Evolutionary conservation across 2,797 vertebrate species (phyloP).

Genomic region (Echiichthys vipera): DNA sequence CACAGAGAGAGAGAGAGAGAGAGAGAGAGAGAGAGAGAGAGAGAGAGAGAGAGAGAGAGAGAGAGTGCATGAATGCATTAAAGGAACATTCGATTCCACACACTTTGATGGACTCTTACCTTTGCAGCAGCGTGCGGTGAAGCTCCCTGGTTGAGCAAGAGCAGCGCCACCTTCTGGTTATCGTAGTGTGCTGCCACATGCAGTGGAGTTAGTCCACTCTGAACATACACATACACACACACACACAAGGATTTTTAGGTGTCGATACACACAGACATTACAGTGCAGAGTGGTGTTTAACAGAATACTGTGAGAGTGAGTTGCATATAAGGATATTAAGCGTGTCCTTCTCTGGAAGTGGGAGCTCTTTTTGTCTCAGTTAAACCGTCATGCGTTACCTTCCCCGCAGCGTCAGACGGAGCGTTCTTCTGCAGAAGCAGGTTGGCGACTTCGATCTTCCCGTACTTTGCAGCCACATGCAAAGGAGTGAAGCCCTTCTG

Average conservation of each 20-base stretch:
- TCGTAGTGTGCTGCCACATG: constrained; percentile 99
- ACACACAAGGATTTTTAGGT: constrained; percentile 43
- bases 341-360: no score
- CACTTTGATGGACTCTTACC: constrained; percentile 81
- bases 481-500: constrained; percentile 99
- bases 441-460: constrained; percentile 96
- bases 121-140: constrained; percentile 96
- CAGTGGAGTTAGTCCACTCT: constrained; percentile 99
- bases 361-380: neutral
- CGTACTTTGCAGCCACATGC: constrained; percentile 97
- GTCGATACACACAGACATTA: neutral
- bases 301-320: neutral
- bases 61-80: constrained; percentile 22
- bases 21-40: constrained; percentile 6
- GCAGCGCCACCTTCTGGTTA: constrained; percentile 99
- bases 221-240: constrained; percentile 78
- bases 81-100: constrained; percentile 18
- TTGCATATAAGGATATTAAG: neutral
- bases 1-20: constrained; percentile 4
- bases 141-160: constrained; percentile 97
- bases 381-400: constrained; percentile 81
- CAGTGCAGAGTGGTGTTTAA: neutral
- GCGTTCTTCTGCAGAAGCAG: constrained; percentile 95
- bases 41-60: constrained; percentile 5
- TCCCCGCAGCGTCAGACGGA: constrained; percentile 93